Conservation (phyloP, 1,140 invertebrate species). For the Eupristina koningsbergeri region DNA sequence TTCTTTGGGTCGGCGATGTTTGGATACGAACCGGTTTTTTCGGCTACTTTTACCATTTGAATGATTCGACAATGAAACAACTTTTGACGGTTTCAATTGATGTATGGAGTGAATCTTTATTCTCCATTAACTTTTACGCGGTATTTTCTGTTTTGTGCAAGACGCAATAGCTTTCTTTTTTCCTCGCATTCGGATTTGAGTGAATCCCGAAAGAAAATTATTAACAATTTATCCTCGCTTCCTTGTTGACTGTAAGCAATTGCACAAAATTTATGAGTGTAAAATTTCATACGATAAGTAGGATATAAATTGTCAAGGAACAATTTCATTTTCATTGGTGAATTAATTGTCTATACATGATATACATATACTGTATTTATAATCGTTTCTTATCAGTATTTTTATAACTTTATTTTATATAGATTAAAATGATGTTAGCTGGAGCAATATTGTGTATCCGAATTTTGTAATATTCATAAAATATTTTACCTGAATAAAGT, state of each 20-base stretch:
- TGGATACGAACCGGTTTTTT: conserved; percentile 40
- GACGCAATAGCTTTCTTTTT: conserved; percentile 29
- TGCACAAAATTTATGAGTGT: not conserved
- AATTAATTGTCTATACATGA: conserved; percentile 36
- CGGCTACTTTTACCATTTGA: conserved; percentile 27
- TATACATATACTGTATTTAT: conserved; percentile 30
- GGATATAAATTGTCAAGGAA: not conserved
- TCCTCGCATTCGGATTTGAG: not conserved
- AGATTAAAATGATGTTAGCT: not conserved
- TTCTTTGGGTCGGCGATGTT: conserved; percentile 17
- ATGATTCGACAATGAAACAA: conserved; percentile 8
- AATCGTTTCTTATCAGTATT: conserved; percentile 48
- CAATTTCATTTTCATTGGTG: not conserved
- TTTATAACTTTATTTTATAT: conserved; percentile 36
- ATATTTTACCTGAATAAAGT: conserved; percentile 32
- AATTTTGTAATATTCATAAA: conserved; percentile 33
- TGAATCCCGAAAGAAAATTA: not conserved
- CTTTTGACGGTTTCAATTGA: not conserved
- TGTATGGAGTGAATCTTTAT: conserved; percentile 13
- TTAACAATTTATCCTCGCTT: not conserved
- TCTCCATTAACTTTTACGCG: conserved; percentile 23
- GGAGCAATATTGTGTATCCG: not conserved
- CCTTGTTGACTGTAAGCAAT: not conserved
- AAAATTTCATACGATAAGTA: conserved; percentile 15
- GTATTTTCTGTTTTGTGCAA: not conserved